Base-by-base conservation (phyloP, 2,797 vertebrate genomes). In the Poecilia velifera region DNA sequence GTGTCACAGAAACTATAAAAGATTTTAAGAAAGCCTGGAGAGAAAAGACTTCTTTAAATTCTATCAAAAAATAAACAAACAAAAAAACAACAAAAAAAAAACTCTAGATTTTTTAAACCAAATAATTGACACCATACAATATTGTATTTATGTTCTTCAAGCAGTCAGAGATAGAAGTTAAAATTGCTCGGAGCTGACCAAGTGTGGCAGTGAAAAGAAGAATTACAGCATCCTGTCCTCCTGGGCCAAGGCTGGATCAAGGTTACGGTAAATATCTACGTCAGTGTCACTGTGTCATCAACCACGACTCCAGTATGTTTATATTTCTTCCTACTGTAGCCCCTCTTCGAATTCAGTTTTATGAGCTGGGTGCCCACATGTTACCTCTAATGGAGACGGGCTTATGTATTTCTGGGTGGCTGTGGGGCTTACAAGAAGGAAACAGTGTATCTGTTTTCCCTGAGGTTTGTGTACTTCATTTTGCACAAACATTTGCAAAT, bases 401-500 rank as follows among this genome's bases (percentile, higher is more conserved):
- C 72, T 70, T 55, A 77, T 83, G 86, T 88, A 80, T 84, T 80
- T 74, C 51, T 78, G 49, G 72, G 59, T 73, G 77, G 28, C 18
- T 51, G 64, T 31, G 34, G 77, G 86, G 76, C 81, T 74, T 34
- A 66, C 72, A 72, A 74, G 82, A 82, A 64, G 66, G 82, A 71
- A 64, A 83, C 75, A 41, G 75, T 70, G 49, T 7, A 18, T 74
- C 51, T 47, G 70, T 82, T 85, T 91, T 88, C 84, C 86, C 84
- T 89, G 82, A 89, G 87, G 80, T 83, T 64, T 62, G 79, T 80
- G 81, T 5, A 77, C 64, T 91, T 91, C 80, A 84, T 84, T 88
- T 70, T 80, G 66, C 76, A 16, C 84, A 93, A 93, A 94, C 82
- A 92, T 92, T 91, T 90, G 76, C 81, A 90, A 90, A 88, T 89